Percentiles rank a stretch among this genome's conserved stretches.
phyloP scores from a whole-genome alignment of 2,113 vertebrate genomes.

The Corapipo altera region DNA sequence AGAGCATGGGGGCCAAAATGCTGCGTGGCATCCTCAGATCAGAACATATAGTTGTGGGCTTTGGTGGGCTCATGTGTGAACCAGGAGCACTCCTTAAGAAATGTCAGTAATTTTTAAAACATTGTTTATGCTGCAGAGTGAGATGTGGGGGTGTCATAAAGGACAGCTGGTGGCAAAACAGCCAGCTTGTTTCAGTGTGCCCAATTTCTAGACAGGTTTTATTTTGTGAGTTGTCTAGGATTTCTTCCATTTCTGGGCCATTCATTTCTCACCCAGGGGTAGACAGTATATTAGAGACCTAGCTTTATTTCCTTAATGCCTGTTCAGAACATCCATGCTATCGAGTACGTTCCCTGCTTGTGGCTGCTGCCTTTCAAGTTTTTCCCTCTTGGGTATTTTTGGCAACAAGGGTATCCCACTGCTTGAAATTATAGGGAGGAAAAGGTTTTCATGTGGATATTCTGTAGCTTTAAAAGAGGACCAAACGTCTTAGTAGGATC shows the following conservation, averaged over 20 bases:
- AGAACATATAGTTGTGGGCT: background rate
- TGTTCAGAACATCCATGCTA: background rate
- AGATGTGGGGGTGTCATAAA: background rate
- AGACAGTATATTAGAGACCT: background rate
- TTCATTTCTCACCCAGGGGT: background rate
- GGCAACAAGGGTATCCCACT: background rate
- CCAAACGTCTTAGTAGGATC: background rate
- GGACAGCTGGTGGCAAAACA: background rate
- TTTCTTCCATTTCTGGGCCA: background rate
- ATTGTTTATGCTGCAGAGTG: background rate
- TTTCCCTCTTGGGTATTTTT: background rate
- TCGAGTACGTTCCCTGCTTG: background rate
- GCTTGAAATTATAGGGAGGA: background rate
- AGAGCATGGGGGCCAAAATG: fast-evolving
- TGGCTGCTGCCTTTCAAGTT: background rate
- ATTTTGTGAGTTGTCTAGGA: background rate
- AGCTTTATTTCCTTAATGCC: background rate
- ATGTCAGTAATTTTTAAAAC: background rate
- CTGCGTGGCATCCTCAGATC: background rate
- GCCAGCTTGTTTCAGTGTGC: background rate
- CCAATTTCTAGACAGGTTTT: background rate
- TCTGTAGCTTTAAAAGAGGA: background rate
- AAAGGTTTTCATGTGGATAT: background rate
- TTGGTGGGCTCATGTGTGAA: background rate
- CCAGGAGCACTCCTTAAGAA: background rate